A percentile compares a stretch with the other conserved stretches of the same genome.
phyloP scores from a whole-genome alignment of 1,140 invertebrate genomes.

The Heliconius eleuchia region DNA sequence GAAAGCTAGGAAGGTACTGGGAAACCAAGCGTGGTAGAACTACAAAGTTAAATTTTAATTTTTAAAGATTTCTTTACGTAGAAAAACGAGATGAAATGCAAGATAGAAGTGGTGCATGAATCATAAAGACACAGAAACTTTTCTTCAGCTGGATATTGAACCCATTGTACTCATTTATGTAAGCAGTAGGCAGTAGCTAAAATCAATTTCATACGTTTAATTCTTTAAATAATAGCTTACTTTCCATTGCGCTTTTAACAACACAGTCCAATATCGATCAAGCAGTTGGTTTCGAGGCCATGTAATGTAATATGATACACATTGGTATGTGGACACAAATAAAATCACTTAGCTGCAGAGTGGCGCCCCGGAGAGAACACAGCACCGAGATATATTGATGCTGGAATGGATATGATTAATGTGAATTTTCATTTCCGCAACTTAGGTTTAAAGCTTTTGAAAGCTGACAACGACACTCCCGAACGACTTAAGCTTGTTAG shows the following conservation, averaged over 20 bases:
- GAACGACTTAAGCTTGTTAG: constrained; percentile 56
- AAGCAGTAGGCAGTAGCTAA: neutral
- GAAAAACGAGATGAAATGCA: too few relatives aligned
- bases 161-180: neutral
- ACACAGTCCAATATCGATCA: constrained; percentile 66
- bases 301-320: constrained; percentile 77
- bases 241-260: constrained; percentile 67
- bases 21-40: too few relatives aligned
- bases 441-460: constrained; percentile 40
- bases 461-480: constrained; percentile 46
- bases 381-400: constrained; percentile 40
- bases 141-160: too few relatives aligned
- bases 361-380: constrained; percentile 41
- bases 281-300: constrained; percentile 68
- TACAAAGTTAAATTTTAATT: too few relatives aligned
- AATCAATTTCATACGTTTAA: neutral
- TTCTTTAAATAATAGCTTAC: constrained; percentile 52
- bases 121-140: too few relatives aligned
- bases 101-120: too few relatives aligned
- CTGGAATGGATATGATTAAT: constrained; percentile 46
- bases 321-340: constrained; percentile 78
- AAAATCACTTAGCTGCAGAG: constrained; percentile 76
- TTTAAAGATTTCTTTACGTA: too few relatives aligned
- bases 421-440: constrained; percentile 36
- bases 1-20: too few relatives aligned